Conservation (phyloP, 2,797 vertebrate genomes). For the Artibeus jamaicensis region DNA sequence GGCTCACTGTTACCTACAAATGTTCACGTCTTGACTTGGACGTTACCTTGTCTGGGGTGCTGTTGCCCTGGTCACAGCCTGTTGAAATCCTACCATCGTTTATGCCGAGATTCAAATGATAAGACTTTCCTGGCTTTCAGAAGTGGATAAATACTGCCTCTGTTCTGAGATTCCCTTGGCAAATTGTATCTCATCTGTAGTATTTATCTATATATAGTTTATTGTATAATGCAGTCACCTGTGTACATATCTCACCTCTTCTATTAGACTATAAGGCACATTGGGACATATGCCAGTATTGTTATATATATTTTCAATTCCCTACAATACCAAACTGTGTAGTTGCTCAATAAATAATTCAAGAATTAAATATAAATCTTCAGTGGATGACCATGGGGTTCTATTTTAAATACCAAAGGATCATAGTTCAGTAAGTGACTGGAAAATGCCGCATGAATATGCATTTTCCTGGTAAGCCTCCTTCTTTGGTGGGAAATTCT, state of each 20-base stretch:
- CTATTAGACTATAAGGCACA: not conserved
- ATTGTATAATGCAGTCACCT: not conserved
- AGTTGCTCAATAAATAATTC: constrained; percentile 44
- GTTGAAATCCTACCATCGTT: not conserved
- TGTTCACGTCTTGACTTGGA: not conserved
- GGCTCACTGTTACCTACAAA: not conserved
- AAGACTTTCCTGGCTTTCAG: not conserved
- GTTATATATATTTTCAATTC: not conserved
- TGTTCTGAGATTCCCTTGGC: not conserved
- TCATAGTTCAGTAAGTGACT: constrained; percentile 4
- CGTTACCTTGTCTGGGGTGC: not conserved
- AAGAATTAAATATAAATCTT: constrained; percentile 28
- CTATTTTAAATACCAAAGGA: constrained; percentile 44
- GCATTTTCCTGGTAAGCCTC: not conserved
- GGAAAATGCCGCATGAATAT: not conserved
- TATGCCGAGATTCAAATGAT: not conserved
- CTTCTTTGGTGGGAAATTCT: not conserved
- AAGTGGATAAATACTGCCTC: not conserved
- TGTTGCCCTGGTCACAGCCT: not conserved
- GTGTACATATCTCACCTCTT: not conserved
- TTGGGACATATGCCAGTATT: not conserved
- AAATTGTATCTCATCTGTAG: not conserved
- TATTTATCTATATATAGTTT: not conserved
- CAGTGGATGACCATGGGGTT: not conserved
- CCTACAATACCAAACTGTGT: not conserved